These are phyloP conservation scores for Halyomorpha halys DNA, from an alignment of 1,140 invertebrate genomes.

Conservation along the genomic window DNA sequence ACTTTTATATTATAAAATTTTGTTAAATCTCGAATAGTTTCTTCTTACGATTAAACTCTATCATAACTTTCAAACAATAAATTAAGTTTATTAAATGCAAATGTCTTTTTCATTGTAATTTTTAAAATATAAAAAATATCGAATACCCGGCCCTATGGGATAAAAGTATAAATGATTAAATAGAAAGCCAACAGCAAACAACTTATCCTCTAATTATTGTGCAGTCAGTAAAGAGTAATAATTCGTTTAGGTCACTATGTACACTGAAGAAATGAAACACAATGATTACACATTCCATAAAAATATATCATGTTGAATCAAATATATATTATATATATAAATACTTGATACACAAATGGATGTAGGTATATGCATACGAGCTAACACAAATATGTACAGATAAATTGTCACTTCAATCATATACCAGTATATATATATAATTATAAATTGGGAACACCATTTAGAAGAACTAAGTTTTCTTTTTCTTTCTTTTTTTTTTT, in stretches of 20 bases:
- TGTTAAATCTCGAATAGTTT: too few relatives aligned
- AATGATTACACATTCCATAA: slow-evolving; percentile 11
- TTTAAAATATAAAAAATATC: not conserved
- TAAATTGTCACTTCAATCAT: too few relatives aligned
- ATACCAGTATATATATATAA: too few relatives aligned
- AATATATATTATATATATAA: slow-evolving; percentile 4
- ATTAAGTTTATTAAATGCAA: too few relatives aligned
- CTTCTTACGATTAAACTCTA: too few relatives aligned
- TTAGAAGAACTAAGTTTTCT: too few relatives aligned
- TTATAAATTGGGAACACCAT: too few relatives aligned
- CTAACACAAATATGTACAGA: not conserved
- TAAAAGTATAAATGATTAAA: not conserved
- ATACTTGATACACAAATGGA: not conserved
- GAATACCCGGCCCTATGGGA: slow-evolving; percentile 3
- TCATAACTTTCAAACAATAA: too few relatives aligned
- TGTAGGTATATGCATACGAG: slow-evolving; percentile 3
- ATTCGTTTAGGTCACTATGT: slow-evolving; percentile 1
- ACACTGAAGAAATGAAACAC: slow-evolving; percentile 2
- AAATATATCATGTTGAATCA: slow-evolving; percentile 12
- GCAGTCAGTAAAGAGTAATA: not conserved
- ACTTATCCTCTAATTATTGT: slow-evolving; percentile 8
- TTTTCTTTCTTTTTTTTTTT: too few relatives aligned
- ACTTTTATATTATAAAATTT: too few relatives aligned
- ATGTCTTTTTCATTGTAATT: too few relatives aligned
- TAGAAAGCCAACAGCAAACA: slow-evolving; percentile 3